Percentiles rank a stretch among this genome's conserved stretches.
Conservation (phyloP, 2,888 invertebrate genomes). For the Hermaeophaga mercurialis region DNA sequence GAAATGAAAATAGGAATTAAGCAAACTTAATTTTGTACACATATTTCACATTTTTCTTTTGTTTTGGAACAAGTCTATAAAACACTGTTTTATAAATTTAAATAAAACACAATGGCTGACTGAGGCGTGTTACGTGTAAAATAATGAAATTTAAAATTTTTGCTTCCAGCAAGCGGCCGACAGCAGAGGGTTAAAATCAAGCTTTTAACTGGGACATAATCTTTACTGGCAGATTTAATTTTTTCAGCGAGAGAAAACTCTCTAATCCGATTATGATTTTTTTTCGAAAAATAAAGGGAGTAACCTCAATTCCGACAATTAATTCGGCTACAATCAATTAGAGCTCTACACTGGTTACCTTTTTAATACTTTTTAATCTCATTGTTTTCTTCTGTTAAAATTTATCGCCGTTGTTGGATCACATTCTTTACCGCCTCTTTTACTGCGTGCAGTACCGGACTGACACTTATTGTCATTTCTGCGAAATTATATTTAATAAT, state of each 20-base stretch:
- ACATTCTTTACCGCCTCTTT: no score
- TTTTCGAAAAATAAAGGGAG: constrained; percentile 2
- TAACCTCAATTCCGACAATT: constrained; percentile 17
- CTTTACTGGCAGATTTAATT: constrained; percentile 5
- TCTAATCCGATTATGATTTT: constrained; percentile 18
- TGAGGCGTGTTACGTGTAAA: constrained; percentile 11
- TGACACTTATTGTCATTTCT: no score
- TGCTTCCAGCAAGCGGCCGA: neutral
- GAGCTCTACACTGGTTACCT: neutral
- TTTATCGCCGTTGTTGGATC: neutral
- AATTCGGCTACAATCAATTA: constrained; percentile 15
- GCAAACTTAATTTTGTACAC: no score
- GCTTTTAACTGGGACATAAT: constrained; percentile 7
- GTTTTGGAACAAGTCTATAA: no score
- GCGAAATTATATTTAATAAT: no score
- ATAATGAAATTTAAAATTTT: constrained; percentile 8
- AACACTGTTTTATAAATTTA: no score
- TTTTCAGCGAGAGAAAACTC: constrained; percentile 11
- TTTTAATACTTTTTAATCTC: constrained; percentile 10
- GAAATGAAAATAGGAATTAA: no score
- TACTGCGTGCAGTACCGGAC: no score
- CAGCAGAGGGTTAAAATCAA: constrained; percentile 1
- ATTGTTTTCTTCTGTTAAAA: constrained; percentile 2
- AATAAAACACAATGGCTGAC: no score
- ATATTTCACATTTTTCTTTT: neutral